Percentiles rank a stretch among this genome's conserved stretches.
phyloP scores from a whole-genome alignment of 2,888 invertebrate species.

The Hypsopygia costalis region DNA sequence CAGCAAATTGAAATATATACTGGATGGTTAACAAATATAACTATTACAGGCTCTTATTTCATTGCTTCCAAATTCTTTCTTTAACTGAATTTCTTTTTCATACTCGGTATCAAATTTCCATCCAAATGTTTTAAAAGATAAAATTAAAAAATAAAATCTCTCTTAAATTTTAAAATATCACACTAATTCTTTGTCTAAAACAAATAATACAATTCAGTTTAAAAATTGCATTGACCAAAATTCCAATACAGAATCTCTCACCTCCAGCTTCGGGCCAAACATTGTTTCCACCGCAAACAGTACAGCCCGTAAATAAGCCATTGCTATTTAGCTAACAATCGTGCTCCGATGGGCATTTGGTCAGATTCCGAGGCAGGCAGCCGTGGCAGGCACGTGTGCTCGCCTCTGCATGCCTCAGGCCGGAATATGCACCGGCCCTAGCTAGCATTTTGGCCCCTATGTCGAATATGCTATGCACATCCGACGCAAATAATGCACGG shows the following conservation, averaged over 20 bases:
- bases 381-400: slow-evolving; percentile 74
- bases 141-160: no score
- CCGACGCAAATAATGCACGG: slow-evolving; percentile 55
- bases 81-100: no score
- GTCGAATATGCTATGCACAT: slow-evolving; percentile 70
- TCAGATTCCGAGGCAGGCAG: slow-evolving; percentile 72
- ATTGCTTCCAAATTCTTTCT: no score
- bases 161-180: no score
- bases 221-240: slow-evolving; percentile 20
- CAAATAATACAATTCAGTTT: not conserved
- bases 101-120: no score
- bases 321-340: slow-evolving; percentile 72
- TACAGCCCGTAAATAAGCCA: slow-evolving; percentile 65
- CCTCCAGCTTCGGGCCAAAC: slow-evolving; percentile 19
- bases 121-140: no score
- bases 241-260: slow-evolving; percentile 35
- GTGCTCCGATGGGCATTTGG: slow-evolving; percentile 75
- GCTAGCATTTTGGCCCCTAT: slow-evolving; percentile 68
- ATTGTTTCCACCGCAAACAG: slow-evolving; percentile 42
- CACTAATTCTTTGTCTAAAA: no score
- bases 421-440: slow-evolving; percentile 69
- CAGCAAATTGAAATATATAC: not conserved
- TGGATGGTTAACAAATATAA: no score
- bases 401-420: slow-evolving; percentile 65
- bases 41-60: no score